phyloP scores from a whole-genome alignment of 2,888 invertebrate species.

The Drosophila paramelanica region DNA sequence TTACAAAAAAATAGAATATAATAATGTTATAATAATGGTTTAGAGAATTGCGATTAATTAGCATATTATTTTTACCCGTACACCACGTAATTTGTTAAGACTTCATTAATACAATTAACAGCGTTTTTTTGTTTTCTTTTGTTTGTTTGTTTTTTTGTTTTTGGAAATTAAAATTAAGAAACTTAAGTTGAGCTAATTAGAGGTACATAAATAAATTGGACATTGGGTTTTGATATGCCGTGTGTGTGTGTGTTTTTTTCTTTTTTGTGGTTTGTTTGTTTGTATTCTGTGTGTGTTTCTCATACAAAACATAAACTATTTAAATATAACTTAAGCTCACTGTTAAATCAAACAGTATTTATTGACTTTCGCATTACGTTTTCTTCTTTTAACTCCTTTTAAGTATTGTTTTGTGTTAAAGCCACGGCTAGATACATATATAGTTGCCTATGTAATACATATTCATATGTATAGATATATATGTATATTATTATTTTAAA shows the following conservation, averaged over 20 bases:
- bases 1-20: constrained; percentile 5
- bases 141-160: constrained; percentile 30
- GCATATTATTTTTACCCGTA: constrained; percentile 60
- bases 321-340: constrained; percentile 42
- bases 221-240: constrained; percentile 76
- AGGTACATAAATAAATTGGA: constrained; percentile 75
- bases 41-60: constrained; percentile 28
- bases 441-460: constrained; percentile 24
- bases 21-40: constrained; percentile 13
- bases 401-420: constrained; percentile 26
- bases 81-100: constrained; percentile 63
- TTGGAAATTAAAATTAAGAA: constrained; percentile 42
- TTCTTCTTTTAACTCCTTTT: constrained; percentile 9
- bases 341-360: constrained; percentile 16
- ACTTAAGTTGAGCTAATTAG: constrained; percentile 63
- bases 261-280: constrained; percentile 23
- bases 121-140: constrained; percentile 31
- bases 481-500: constrained; percentile 36
- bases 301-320: constrained; percentile 36
- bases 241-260: constrained; percentile 37
- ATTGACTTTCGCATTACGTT: constrained; percentile 26
- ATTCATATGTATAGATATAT: constrained; percentile 23
- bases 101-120: constrained; percentile 58
- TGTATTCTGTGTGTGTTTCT: constrained; percentile 30
- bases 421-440: constrained; percentile 28